Evolutionary conservation across 2,888 invertebrate species (phyloP).

Genomic region (Eledona agricola): DNA sequence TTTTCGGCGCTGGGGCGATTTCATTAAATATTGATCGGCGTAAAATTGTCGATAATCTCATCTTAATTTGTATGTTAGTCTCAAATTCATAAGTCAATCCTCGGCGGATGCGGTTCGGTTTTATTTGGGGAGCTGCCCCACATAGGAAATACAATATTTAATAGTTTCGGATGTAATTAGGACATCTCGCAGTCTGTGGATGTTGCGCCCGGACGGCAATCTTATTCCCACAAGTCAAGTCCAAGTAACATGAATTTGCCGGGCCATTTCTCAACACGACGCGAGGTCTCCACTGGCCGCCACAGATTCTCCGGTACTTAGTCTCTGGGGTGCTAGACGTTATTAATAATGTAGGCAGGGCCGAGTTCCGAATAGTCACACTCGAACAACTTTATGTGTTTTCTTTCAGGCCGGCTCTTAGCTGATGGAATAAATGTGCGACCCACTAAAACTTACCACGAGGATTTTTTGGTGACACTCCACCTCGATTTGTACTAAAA

Average conservation of each 20-base stretch:
- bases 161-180: conserved; percentile 51
- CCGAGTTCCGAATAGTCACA: conserved; percentile 47
- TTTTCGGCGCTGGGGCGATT: too few relatives aligned
- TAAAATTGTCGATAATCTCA: conserved; percentile 13
- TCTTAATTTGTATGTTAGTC: conserved; percentile 13
- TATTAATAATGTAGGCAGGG: conserved; percentile 54
- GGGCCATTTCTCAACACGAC: conserved; percentile 56
- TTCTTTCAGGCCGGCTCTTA: conserved; percentile 47
- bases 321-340: conserved; percentile 46
- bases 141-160: conserved; percentile 50
- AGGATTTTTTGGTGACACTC: too few relatives aligned
- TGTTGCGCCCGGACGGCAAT: conserved; percentile 41
- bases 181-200: conserved; percentile 43
- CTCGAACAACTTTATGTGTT: conserved; percentile 48
- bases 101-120: conserved; percentile 19
- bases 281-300: conserved; percentile 47
- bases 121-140: conserved; percentile 29
- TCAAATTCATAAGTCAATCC: conserved; percentile 23
- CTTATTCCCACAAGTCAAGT: conserved; percentile 52
- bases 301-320: conserved; percentile 48
- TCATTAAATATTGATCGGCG: too few relatives aligned
- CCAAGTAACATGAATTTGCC: conserved; percentile 55
- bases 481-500: too few relatives aligned
- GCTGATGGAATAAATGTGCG: conserved; percentile 46
- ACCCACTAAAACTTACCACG: too few relatives aligned